Conservation (phyloP, 2,888 invertebrate genomes). For the Scrobipalpa atriplicella region DNA sequence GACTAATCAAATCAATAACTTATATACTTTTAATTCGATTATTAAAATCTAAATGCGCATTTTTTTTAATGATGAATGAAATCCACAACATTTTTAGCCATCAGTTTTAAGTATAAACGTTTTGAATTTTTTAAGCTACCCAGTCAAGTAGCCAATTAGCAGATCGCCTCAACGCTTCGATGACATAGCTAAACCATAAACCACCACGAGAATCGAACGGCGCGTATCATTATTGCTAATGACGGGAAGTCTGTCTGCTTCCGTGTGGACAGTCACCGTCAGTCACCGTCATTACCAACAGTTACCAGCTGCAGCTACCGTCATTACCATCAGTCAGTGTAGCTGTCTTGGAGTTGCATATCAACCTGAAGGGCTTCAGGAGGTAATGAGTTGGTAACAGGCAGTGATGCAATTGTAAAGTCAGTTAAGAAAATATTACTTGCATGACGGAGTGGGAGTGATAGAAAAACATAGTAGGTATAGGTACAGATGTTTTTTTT, state of each 20-base stretch:
- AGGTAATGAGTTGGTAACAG: not conserved
- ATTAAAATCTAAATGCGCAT: no score
- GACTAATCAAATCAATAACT: no score
- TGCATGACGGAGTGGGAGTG: not conserved
- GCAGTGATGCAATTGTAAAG: not conserved
- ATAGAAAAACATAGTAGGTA: not conserved
- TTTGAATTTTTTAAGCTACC: no score
- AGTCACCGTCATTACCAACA: slow-evolving; percentile 38
- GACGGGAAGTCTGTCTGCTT: slow-evolving; percentile 47
- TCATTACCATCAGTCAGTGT: not conserved
- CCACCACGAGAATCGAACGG: not conserved
- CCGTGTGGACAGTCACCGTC: slow-evolving; percentile 43
- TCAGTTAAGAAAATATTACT: not conserved
- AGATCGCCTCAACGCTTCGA: not conserved
- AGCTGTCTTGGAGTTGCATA: slow-evolving; percentile 9
- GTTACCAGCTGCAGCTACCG: slow-evolving; percentile 18
- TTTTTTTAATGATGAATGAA: no score
- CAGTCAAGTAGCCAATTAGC: no score
- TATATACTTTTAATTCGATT: no score
- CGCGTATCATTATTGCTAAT: slow-evolving; percentile 42
- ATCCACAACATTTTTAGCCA: no score
- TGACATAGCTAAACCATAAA: slow-evolving; percentile 1
- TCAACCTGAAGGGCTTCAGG: not conserved
- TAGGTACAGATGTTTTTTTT: no score
- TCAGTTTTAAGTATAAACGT: no score